Conservation (phyloP, 2,888 invertebrate species). For the Volucella inanis region DNA sequence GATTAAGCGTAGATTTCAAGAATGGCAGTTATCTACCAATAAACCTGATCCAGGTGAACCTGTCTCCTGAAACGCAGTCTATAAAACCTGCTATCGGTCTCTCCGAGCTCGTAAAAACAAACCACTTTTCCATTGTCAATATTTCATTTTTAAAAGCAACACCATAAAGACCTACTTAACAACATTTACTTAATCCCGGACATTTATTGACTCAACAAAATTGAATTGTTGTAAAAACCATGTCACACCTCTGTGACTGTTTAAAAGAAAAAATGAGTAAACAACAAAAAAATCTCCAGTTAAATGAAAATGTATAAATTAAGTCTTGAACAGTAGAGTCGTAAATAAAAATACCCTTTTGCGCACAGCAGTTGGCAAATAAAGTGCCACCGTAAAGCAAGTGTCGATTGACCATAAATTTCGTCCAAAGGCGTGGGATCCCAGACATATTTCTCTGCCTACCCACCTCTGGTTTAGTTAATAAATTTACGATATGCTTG, state of each 20-base stretch:
- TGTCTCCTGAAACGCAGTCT: no score
- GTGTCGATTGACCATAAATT: constrained; percentile 42
- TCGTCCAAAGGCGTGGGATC: constrained; percentile 27
- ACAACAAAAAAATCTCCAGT: not conserved
- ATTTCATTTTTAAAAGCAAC: no score
- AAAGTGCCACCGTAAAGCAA: constrained; percentile 32
- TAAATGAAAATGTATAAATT: constrained; percentile 7
- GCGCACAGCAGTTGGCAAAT: constrained; percentile 17
- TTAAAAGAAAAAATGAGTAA: not conserved
- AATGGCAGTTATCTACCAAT: no score
- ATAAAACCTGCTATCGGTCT: no score
- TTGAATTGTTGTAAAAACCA: not conserved
- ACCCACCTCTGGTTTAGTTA: constrained; percentile 2
- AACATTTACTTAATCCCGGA: not conserved
- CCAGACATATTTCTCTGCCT: constrained; percentile 8
- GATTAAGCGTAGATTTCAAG: no score
- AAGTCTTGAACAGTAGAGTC: constrained; percentile 11
- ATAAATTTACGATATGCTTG: constrained; percentile 30
- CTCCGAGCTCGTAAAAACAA: no score
- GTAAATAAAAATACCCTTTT: constrained; percentile 18
- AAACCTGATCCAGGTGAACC: no score
- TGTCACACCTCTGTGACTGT: not conserved
- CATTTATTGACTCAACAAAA: not conserved
- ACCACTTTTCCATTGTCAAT: no score
- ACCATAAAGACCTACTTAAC: no score